Evolutionary conservation across 2,113 vertebrate genomes (phyloP).

Genomic region (Ptychochromis oligacanthus): DNA sequence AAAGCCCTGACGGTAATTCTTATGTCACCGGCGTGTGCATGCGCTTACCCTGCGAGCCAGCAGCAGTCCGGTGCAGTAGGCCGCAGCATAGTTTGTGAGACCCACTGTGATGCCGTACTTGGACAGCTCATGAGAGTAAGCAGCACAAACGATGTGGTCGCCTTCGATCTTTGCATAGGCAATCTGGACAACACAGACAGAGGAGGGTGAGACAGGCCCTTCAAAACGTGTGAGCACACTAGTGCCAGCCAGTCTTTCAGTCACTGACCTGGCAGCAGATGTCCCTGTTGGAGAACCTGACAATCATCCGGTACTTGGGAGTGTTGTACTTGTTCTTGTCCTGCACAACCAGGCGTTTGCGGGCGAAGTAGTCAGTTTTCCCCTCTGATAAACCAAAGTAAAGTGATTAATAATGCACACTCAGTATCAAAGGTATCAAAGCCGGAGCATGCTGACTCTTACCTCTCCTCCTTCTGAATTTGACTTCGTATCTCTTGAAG

Average conservation of each 20-base stretch:
- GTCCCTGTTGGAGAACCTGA: conserved; percentile 95
- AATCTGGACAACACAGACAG: conserved; percentile 77
- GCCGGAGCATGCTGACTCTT: fast-evolving
- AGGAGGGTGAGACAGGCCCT: background rate
- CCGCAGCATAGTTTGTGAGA: conserved; percentile 96
- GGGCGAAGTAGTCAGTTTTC: conserved; percentile 96
- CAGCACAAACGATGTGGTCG: conserved; percentile 94
- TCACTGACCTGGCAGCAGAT: conserved; percentile 94
- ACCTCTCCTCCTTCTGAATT: conserved; percentile 98
- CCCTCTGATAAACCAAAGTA: conserved; percentile 83
- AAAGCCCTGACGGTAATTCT: too few relatives aligned
- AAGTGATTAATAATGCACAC: background rate
- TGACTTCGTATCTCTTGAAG: conserved; percentile 99
- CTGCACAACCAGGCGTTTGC: conserved; percentile 96
- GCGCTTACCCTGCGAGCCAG: conserved; percentile 92
- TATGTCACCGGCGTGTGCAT: too few relatives aligned
- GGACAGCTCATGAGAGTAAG: conserved; percentile 94
- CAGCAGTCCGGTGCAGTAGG: conserved; percentile 96
- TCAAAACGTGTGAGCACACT: background rate
- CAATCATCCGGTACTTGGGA: conserved; percentile 97
- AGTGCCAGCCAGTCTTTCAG: background rate
- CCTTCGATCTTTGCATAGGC: conserved; percentile 98
- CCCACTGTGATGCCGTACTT: conserved; percentile 95
- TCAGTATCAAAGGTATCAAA: background rate
- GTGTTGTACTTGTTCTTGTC: conserved; percentile 99